These are phyloP conservation scores for Notarius lentiginosus DNA, from an alignment of 2,113 vertebrate species.

Conservation along the genomic window DNA sequence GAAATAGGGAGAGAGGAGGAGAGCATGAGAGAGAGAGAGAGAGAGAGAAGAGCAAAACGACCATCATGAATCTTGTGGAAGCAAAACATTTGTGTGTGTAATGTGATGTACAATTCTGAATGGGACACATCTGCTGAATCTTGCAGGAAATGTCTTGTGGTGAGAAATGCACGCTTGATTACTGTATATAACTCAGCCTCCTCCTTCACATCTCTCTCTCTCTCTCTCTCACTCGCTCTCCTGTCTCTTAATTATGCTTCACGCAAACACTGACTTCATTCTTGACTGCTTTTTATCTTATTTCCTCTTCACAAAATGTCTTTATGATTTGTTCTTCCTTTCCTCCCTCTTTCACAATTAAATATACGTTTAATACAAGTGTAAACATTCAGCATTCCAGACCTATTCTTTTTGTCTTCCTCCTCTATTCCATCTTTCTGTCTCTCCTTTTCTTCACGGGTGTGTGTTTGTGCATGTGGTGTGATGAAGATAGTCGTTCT, in stretches of 20 bases:
- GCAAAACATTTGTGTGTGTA: constrained; percentile 59
- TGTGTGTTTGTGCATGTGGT: constrained; percentile 19
- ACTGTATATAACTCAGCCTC: constrained; percentile 47
- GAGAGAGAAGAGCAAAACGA: constrained; percentile 5
- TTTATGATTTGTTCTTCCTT: neutral
- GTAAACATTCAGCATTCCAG: constrained; percentile 26
- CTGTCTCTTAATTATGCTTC: neutral
- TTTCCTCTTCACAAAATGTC: neutral
- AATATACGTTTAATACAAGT: constrained; percentile 40
- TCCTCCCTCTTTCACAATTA: neutral
- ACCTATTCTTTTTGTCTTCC: constrained; percentile 28
- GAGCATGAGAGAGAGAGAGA: neutral
- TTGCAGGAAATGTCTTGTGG: constrained; percentile 34
- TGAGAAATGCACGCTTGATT: constrained; percentile 50
- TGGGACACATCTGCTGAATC: constrained; percentile 54
- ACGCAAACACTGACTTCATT: constrained; percentile 29
- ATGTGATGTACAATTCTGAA: constrained; percentile 46
- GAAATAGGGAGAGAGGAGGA: constrained; percentile 8
- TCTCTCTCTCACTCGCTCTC: neutral
- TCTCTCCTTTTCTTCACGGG: neutral
- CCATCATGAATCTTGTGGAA: constrained; percentile 53
- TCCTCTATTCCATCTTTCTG: constrained; percentile 24
- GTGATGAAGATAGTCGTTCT: constrained; percentile 70
- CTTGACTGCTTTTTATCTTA: constrained; percentile 7
- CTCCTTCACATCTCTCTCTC: constrained; percentile 11